phyloP scores from a whole-genome alignment of 2,113 vertebrate species.

The Podocnemis expansa region DNA sequence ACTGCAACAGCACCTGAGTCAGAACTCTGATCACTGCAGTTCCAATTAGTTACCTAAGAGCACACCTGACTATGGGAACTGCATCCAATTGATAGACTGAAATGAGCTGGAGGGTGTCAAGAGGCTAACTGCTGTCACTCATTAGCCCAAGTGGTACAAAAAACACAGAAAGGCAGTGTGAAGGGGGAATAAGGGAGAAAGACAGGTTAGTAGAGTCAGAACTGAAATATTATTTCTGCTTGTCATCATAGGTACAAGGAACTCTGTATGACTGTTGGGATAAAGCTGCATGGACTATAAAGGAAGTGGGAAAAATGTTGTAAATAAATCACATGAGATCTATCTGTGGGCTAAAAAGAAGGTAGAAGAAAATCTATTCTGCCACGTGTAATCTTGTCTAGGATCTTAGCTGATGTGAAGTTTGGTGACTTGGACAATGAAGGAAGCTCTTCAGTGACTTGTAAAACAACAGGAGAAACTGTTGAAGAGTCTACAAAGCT shows the following conservation, averaged over 20 bases:
- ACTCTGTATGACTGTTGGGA: neutral
- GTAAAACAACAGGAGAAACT: neutral
- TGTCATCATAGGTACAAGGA: neutral
- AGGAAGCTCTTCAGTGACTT: neutral
- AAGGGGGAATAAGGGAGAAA: neutral
- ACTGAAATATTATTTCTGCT: neutral
- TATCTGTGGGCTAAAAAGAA: neutral
- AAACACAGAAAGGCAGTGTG: neutral
- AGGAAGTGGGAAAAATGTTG: neutral
- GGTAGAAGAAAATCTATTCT: neutral
- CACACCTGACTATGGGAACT: neutral
- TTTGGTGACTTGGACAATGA: neutral
- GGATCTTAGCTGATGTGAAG: neutral
- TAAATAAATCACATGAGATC: neutral
- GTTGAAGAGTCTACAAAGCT: neutral
- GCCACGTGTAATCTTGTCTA: neutral
- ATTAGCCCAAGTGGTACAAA: neutral
- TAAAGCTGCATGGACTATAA: neutral
- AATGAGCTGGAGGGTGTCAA: neutral
- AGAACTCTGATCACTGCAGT: neutral
- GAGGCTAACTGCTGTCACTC: neutral
- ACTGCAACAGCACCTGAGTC: neutral
- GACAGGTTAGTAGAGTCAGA: neutral
- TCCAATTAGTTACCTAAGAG: neutral
- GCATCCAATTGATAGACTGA: neutral